phyloP scores from a whole-genome alignment of 2,888 invertebrate genomes.

The Athalia cordata region DNA sequence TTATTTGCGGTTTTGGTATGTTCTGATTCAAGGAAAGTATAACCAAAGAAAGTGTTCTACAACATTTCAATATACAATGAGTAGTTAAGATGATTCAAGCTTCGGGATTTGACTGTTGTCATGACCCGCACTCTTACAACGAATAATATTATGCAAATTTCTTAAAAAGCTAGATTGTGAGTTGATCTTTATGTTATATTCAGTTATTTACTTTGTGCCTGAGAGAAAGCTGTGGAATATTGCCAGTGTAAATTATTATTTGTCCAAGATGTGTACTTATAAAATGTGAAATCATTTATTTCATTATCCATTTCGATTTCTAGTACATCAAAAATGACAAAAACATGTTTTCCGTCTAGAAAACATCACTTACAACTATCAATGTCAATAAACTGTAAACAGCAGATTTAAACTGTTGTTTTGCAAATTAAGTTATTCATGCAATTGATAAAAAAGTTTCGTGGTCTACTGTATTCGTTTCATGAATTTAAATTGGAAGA shows the following conservation, averaged over 20 bases:
- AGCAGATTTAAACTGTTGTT: slow-evolving; percentile 16
- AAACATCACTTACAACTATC: background rate
- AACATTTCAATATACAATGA: background rate
- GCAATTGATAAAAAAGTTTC: background rate
- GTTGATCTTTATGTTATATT: slow-evolving; percentile 26
- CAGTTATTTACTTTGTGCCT: background rate
- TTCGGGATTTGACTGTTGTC: slow-evolving; percentile 11
- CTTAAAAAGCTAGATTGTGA: slow-evolving; percentile 1
- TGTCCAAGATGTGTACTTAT: slow-evolving; percentile 13
- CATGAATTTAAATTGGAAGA: background rate
- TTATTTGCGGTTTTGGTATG: slow-evolving; percentile 28
- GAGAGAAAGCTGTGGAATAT: background rate
- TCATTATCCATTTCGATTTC: background rate
- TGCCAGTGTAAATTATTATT: background rate
- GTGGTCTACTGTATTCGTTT: slow-evolving; percentile 14
- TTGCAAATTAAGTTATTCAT: background rate
- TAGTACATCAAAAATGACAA: background rate
- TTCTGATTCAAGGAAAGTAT: slow-evolving; percentile 5
- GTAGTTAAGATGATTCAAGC: background rate
- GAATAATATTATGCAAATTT: background rate
- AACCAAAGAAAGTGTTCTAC: background rate
- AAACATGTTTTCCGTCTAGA: background rate
- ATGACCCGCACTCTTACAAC: slow-evolving; percentile 3
- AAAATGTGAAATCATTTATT: slow-evolving; percentile 6
- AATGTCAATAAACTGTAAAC: slow-evolving; percentile 12